Evolutionary conservation across 1,140 invertebrate species (phyloP).

Genomic region (Drosophila athabasca): DNA sequence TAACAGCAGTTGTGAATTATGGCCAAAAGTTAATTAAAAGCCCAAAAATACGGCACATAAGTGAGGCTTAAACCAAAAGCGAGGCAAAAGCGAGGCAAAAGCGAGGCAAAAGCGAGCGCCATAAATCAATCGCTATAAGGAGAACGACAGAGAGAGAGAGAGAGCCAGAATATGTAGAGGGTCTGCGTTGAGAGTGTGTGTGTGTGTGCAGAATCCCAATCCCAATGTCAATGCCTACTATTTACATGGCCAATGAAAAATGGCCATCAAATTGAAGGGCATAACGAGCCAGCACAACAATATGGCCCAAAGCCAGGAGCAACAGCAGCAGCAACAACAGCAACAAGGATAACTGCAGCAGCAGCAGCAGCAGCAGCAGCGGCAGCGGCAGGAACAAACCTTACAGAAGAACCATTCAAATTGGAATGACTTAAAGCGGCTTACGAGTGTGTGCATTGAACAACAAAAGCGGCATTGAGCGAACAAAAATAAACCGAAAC

Average conservation of each 20-base stretch:
- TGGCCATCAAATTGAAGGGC: slow-evolving; percentile 63
- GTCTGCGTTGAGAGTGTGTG: slow-evolving; percentile 18
- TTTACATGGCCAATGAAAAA: slow-evolving; percentile 74
- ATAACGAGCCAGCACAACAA: slow-evolving; percentile 7
- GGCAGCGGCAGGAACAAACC: slow-evolving; percentile 6
- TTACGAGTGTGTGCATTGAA: slow-evolving; percentile 22
- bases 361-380: slow-evolving; percentile 19
- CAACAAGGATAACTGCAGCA: slow-evolving; percentile 40
- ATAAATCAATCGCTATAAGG: slow-evolving; percentile 61
- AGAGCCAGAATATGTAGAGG: slow-evolving; percentile 52
- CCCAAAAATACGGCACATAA: slow-evolving; percentile 16
- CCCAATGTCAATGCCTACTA: slow-evolving; percentile 67
- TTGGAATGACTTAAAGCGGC: slow-evolving; percentile 51
- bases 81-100: slow-evolving; percentile 1
- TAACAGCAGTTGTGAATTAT: slow-evolving; percentile 49
- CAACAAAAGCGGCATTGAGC: slow-evolving; percentile 12
- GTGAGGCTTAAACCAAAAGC: slow-evolving; percentile 6
- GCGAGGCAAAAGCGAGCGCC: slow-evolving; percentile 4
- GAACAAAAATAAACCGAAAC: slow-evolving; percentile 10
- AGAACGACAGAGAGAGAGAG: neutral
- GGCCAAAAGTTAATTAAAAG: slow-evolving; percentile 65
- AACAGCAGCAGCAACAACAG: neutral
- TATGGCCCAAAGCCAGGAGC: slow-evolving; percentile 12
- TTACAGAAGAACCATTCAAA: slow-evolving; percentile 17
- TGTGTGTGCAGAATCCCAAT: slow-evolving; percentile 23